Conservation (phyloP, 2,113 vertebrate species). For the Piprites chloris region DNA sequence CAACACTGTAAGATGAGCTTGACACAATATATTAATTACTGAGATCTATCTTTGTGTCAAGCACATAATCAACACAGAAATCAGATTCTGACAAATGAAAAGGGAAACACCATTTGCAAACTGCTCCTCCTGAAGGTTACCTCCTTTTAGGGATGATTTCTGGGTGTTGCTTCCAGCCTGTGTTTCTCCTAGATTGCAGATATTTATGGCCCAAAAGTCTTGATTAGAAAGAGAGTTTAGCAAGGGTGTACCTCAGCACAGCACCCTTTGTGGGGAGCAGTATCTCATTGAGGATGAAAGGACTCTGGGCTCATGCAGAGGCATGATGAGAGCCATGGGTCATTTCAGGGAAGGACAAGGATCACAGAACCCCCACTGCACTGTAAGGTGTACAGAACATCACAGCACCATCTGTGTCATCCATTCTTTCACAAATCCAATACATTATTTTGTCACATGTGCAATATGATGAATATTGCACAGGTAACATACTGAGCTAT, state of each 20-base stretch:
- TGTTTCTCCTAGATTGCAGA: not conserved
- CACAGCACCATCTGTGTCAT: not conserved
- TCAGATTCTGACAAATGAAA: not conserved
- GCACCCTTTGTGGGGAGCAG: not conserved
- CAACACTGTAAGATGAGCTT: not conserved
- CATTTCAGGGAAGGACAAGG: not conserved
- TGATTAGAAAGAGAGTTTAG: not conserved
- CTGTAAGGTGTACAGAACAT: not conserved
- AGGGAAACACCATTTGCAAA: not conserved
- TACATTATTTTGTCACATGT: not conserved
- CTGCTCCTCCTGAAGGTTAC: not conserved
- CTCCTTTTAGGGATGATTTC: not conserved
- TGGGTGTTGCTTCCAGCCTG: not conserved
- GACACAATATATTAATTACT: slow-evolving; percentile 16
- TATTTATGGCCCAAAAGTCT: not conserved
- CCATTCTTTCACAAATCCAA: not conserved
- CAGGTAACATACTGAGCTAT: not conserved
- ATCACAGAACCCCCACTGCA: not conserved
- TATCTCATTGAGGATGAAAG: not conserved
- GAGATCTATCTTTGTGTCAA: not conserved
- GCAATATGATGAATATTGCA: not conserved
- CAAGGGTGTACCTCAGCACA: not conserved
- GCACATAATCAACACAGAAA: not conserved
- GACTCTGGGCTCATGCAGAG: not conserved
- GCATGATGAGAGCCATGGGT: not conserved